phyloP scores from a whole-genome alignment of 2,888 invertebrate genomes.

The Campoplex capitator region DNA sequence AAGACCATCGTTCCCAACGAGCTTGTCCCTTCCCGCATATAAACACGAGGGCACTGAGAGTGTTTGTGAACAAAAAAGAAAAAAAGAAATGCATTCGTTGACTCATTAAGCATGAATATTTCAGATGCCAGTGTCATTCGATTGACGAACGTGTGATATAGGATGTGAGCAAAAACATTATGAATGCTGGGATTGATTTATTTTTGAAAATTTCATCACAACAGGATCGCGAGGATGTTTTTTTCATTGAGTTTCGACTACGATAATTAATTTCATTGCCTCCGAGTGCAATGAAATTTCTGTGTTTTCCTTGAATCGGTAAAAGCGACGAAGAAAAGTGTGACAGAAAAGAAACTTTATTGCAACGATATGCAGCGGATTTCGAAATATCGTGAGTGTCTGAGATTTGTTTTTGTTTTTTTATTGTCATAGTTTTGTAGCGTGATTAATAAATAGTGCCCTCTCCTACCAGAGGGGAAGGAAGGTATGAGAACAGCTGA shows the following conservation, averaged over 20 bases:
- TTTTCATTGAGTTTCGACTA: no score
- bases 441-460: neutral
- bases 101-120: neutral
- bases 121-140: no score
- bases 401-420: neutral
- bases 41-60: neutral
- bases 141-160: no score
- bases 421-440: neutral
- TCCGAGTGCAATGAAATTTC: no score
- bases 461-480: neutral
- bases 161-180: no score
- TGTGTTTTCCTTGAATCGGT: neutral
- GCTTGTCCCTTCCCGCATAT: neutral
- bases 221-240: no score
- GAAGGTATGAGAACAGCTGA: slow-evolving; percentile 3
- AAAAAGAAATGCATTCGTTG: no score
- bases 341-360: neutral
- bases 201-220: no score
- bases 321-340: neutral
- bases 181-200: no score
- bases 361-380: neutral
- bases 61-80: neutral
- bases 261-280: neutral
- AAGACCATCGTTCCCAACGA: slow-evolving; percentile 1
- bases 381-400: neutral